Percentiles rank a stretch among this genome's conserved stretches.
Conservation (phyloP, 2,113 vertebrate species). For the Amblyopsis rosae region DNA sequence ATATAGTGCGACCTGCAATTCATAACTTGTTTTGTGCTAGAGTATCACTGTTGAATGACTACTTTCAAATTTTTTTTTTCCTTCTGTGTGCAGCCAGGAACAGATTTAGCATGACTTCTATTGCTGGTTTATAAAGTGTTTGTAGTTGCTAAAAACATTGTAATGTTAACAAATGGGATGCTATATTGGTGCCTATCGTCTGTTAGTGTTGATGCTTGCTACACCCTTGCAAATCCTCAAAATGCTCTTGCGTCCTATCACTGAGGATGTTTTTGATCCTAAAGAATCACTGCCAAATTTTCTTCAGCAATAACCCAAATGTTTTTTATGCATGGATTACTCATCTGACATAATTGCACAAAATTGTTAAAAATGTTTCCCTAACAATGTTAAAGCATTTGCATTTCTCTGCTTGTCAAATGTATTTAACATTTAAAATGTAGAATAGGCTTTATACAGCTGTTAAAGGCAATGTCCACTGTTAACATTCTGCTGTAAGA, state of each 20-base stretch:
- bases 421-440: constrained; percentile 6
- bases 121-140: constrained; percentile 60
- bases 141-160: constrained; percentile 34
- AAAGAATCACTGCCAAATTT: constrained; percentile 36
- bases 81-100: constrained; percentile 57
- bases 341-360: constrained; percentile 2
- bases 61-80: constrained; percentile 52
- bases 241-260: constrained; percentile 23
- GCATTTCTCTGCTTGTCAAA: constrained; percentile 10
- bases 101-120: constrained; percentile 71
- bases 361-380: constrained; percentile 46
- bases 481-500: constrained; percentile 34
- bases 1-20: constrained; percentile 59
- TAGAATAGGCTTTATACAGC: constrained; percentile 22
- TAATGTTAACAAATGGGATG: constrained; percentile 49
- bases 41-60: constrained; percentile 65
- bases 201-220: constrained; percentile 33
- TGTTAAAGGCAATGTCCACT: background rate
- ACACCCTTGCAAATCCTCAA: constrained; percentile 20
- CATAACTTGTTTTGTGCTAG: constrained; percentile 64
- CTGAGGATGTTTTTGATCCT: constrained; percentile 8
- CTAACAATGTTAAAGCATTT: constrained; percentile 36
- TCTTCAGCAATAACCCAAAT: constrained; percentile 9
- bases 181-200: constrained; percentile 45
- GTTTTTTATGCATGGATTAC: constrained; percentile 19